Percentiles rank a stretch among this genome's conserved stretches.
phyloP scores from a whole-genome alignment of 2,797 vertebrate genomes.

The Discoglossus pictus region DNA sequence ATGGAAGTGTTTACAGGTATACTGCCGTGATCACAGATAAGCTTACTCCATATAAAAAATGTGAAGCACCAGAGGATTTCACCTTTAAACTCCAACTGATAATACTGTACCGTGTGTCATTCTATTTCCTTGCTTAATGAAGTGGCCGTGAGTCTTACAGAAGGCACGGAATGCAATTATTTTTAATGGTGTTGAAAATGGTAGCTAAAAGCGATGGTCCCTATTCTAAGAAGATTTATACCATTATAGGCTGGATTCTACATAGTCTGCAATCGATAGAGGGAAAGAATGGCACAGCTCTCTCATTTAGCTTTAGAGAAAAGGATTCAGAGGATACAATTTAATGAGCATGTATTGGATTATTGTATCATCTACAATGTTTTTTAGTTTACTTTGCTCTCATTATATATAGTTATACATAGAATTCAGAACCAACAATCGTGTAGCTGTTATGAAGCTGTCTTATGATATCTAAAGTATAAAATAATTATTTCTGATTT shows the following conservation, averaged over 20 bases:
- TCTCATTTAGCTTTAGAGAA: slow-evolving; percentile 3
- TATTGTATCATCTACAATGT: too few species aligned
- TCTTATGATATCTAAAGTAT: too few species aligned
- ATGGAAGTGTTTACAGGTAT: slow-evolving; percentile 8
- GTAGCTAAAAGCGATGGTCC: slow-evolving; percentile 26
- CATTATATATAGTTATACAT: too few species aligned
- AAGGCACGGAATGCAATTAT: slow-evolving; percentile 38
- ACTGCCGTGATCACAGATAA: slow-evolving; percentile 1
- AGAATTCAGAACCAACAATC: too few species aligned
- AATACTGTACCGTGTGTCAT: slow-evolving; percentile 2
- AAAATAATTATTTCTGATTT: too few species aligned
- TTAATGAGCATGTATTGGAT: slow-evolving; percentile 11
- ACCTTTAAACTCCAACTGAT: slow-evolving; percentile 25
- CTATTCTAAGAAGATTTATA: slow-evolving; percentile 40
- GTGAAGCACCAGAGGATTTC: background rate
- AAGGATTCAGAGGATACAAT: background rate
- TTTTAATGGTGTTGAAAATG: slow-evolving; percentile 50
- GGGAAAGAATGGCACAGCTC: slow-evolving; percentile 1
- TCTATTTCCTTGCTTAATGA: slow-evolving; percentile 35
- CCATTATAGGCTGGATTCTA: slow-evolving; percentile 20
- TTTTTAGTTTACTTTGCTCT: too few species aligned
- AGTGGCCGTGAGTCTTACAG: slow-evolving; percentile 11
- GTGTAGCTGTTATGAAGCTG: too few species aligned
- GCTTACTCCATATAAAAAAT: background rate
- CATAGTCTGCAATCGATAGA: slow-evolving; percentile 26